These are phyloP conservation scores for Arctia plantaginis DNA, from an alignment of 2,888 invertebrate genomes.

Conservation along the genomic window DNA sequence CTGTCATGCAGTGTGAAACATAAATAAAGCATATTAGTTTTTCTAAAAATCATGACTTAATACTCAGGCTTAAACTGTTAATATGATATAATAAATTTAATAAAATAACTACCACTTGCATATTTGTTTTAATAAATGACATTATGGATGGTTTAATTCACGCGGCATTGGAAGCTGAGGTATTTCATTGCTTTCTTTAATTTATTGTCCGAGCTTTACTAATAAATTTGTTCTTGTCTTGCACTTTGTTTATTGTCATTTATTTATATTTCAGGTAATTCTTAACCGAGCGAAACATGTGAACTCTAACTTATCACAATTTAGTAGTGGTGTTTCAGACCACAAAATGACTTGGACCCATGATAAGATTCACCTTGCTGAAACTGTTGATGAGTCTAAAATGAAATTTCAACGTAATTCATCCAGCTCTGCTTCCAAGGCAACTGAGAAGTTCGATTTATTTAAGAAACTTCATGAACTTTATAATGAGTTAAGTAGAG, in stretches of 20 bases:
- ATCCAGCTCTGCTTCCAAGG: constrained; percentile 70
- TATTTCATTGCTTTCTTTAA: constrained; percentile 73
- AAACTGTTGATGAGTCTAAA: constrained; percentile 82
- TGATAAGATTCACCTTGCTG: constrained; percentile 83
- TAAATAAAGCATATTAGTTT: constrained; percentile 85
- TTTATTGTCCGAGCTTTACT: constrained; percentile 56
- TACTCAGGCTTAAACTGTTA: constrained; percentile 78
- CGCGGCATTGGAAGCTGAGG: constrained; percentile 87
- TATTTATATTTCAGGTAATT: constrained; percentile 75
- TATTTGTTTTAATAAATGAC: constrained; percentile 83
- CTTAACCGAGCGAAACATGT: constrained; percentile 84
- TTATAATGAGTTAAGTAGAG: constrained; percentile 80
- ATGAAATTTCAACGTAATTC: constrained; percentile 82
- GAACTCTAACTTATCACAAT: constrained; percentile 79
- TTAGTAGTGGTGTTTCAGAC: constrained; percentile 81
- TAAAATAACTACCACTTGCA: constrained; percentile 76
- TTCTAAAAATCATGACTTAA: constrained; percentile 85
- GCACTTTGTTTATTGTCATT: constrained; percentile 34
- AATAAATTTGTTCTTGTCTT: constrained; percentile 35
- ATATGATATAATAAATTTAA: constrained; percentile 79
- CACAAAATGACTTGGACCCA: constrained; percentile 86
- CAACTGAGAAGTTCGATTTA: constrained; percentile 81
- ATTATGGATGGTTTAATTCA: constrained; percentile 87
- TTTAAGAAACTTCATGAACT: constrained; percentile 84
- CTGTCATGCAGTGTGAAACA: constrained; percentile 86